Conservation (phyloP, 1,140 invertebrate genomes). For the Procambarus virginalis region DNA sequence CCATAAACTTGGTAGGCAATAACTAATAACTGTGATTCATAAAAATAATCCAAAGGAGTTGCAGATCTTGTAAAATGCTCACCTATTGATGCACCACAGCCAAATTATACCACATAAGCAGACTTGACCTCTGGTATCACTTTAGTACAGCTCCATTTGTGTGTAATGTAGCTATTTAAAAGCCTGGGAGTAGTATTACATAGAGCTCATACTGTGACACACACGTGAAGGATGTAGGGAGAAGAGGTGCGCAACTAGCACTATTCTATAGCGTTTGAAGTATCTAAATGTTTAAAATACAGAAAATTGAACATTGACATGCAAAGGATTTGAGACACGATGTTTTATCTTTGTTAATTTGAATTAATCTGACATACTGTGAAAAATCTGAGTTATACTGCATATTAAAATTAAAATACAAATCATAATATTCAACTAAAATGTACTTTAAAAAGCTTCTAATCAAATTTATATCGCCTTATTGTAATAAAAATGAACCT, state of each 20-base stretch:
- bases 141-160: constrained; percentile 1
- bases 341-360: constrained; percentile 20
- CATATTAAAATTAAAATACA: not conserved
- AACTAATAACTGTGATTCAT: not conserved
- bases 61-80: not conserved
- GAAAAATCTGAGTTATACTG: not conserved
- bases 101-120: constrained; percentile 28
- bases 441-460: not conserved
- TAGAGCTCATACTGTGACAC: constrained; percentile 30
- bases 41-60: not conserved
- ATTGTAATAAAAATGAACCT: not conserved
- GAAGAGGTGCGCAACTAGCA: constrained; percentile 58
- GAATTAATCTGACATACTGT: constrained; percentile 19
- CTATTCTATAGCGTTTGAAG: constrained; percentile 58
- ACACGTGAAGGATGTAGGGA: constrained; percentile 45
- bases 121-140: constrained; percentile 5
- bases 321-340: constrained; percentile 58
- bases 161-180: not conserved
- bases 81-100: constrained; percentile 52
- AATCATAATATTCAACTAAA: not conserved
- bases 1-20: not conserved
- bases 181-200: constrained; percentile 1
- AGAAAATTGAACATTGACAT: constrained; percentile 55
- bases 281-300: constrained; percentile 63
- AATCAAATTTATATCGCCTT: not conserved